These are phyloP conservation scores for Acanthisitta chloris DNA, from an alignment of 2,113 vertebrate species.

Conservation along the genomic window DNA sequence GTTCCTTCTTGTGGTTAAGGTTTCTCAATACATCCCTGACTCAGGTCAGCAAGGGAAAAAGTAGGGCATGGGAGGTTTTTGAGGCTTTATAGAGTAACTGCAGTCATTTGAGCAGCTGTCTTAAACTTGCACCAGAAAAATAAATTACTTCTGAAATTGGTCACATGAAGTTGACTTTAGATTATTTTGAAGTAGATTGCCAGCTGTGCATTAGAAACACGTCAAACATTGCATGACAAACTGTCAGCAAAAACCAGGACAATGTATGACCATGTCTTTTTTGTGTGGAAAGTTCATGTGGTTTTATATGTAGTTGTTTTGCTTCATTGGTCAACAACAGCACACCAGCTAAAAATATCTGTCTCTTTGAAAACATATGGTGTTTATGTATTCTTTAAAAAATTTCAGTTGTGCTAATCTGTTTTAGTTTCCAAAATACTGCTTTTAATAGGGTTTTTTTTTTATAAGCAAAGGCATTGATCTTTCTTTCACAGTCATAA, in stretches of 20 bases:
- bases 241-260: neutral
- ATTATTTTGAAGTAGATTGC: neutral
- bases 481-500: neutral
- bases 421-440: constrained; percentile 28
- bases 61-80: neutral
- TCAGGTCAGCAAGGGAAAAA: neutral
- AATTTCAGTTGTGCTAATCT: constrained; percentile 40
- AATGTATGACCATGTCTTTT: neutral
- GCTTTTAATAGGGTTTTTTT: neutral
- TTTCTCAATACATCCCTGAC: neutral
- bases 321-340: constrained; percentile 25
- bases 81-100: neutral
- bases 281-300: neutral
- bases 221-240: neutral
- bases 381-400: constrained; percentile 36
- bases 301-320: neutral
- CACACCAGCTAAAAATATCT: constrained; percentile 30
- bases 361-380: constrained; percentile 51
- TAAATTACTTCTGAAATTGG: neutral
- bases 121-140: constrained; percentile 37
- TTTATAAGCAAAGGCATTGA: neutral
- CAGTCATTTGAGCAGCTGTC: neutral
- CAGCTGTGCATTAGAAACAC: neutral
- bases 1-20: neutral
- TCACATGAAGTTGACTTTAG: constrained; percentile 18